These are phyloP conservation scores for Lytechinus variegatus DNA, from an alignment of 35 echinoderm and acorn worm species.

Conservation along the genomic window DNA sequence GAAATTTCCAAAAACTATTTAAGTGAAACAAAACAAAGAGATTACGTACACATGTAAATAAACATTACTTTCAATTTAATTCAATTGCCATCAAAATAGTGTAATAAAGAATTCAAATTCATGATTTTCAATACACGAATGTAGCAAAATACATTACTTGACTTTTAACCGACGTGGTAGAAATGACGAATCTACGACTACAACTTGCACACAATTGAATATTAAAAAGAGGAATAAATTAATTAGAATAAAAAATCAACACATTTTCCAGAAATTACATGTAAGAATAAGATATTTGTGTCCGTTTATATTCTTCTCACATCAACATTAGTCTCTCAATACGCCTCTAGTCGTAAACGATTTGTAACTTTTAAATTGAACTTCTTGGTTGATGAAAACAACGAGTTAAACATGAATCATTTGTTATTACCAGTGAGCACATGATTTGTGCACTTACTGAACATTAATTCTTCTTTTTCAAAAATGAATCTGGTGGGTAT, in stretches of 20 bases:
- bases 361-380: no score
- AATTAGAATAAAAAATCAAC: slow-evolving; percentile 10
- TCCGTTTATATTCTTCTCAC: neutral
- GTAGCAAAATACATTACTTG: slow-evolving; percentile 15
- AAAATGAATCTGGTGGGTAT: no score
- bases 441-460: no score
- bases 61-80: slow-evolving; percentile 29
- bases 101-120: slow-evolving; percentile 25
- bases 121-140: neutral
- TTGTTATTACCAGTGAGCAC: no score
- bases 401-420: no score
- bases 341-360: neutral
- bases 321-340: neutral
- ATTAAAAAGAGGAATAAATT: neutral
- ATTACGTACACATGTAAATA: neutral
- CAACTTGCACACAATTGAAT: neutral
- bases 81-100: slow-evolving; percentile 17
- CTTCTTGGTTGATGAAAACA: no score
- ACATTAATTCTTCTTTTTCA: no score
- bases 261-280: neutral
- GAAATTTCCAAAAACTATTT: neutral
- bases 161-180: neutral
- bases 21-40: neutral
- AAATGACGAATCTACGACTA: neutral
- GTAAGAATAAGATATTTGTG: neutral